A percentile compares a stretch with the other conserved stretches of the same genome.
phyloP scores from a whole-genome alignment of 2,113 vertebrate genomes.

The Semnopithecus entellus region DNA sequence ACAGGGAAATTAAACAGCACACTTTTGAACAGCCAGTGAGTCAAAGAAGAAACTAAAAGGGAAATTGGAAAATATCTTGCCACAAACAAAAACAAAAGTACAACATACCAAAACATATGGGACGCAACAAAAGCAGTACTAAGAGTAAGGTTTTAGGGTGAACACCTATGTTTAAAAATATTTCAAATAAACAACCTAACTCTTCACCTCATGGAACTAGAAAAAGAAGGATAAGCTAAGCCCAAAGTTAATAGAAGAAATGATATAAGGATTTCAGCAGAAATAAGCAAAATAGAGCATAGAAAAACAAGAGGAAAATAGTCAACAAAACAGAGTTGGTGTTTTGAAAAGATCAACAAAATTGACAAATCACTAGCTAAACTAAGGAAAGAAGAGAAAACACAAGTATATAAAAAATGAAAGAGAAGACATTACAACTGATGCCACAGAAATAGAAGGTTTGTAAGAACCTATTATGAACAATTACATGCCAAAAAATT shows the following conservation, averaged over 20 bases:
- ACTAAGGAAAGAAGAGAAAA: background rate
- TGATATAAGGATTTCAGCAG: background rate
- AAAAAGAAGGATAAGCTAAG: background rate
- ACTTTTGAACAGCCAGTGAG: background rate
- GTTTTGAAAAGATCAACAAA: background rate
- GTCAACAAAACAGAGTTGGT: background rate
- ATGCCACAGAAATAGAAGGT: background rate
- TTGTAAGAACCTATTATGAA: background rate
- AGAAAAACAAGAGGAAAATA: background rate
- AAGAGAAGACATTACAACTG: background rate
- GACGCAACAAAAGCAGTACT: background rate
- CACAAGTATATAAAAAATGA: background rate
- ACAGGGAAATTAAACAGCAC: background rate
- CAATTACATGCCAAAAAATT: background rate
- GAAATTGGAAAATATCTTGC: background rate
- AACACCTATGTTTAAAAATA: background rate
- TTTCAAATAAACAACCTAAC: background rate
- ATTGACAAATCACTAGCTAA: background rate
- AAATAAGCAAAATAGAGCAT: background rate
- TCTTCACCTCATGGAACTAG: background rate
- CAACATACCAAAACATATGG: background rate
- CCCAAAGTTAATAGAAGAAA: background rate
- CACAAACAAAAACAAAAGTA: background rate
- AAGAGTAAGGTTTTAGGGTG: background rate
- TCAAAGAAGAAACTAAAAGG: background rate